Evolutionary conservation across 1,140 invertebrate genomes (phyloP), one percentile per base, ranked within the genome.

Genomic region (Hycleus phaleratus): DNA sequence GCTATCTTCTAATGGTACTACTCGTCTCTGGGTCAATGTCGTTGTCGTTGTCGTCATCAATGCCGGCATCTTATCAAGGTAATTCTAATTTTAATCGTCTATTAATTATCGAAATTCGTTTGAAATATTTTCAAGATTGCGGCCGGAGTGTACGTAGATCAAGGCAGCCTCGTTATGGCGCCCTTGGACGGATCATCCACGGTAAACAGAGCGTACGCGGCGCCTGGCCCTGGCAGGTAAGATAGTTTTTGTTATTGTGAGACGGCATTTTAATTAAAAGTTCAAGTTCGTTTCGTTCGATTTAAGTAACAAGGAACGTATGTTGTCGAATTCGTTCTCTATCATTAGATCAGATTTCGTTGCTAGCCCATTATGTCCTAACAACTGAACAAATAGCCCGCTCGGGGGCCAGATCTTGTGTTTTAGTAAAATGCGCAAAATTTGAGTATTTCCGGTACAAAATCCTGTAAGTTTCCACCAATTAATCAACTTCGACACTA

Each of bases 161-260:
- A n/a, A 67, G 80, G 55, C 79, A 79, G 67, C 78, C 79, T 7
- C 70, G 77, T 5, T 68, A 71, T 26, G 69, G 75, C 3, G 71
- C 73, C 2, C 76, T 74, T 51, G 84, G 86, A 2, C 75, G 87
- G 42, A 89, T 91, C 56, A 87, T 91, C 61, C 87, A 85, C 61
- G 88, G 88, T 1, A 85, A 85, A 65, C 85, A 88, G 54, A 88
- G 85, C 49, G 82, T 81, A 59, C 78, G 82, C 66, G 88, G 88
- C 7, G 86, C 88, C 3, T 91, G 88, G 88, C 88, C 90, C 0
- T 92, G 90, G 90, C 88, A 87, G 79, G 85, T 87, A 68, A 69
- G 60, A 55, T 18, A 18, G 18, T 18, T 18, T 2, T 18, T 18
- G 18, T 18, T 18, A 18, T 18, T 7, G 1, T 32, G 26, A 18